Conservation (phyloP, 1,140 invertebrate genomes). For the Cotesia vestalis region DNA sequence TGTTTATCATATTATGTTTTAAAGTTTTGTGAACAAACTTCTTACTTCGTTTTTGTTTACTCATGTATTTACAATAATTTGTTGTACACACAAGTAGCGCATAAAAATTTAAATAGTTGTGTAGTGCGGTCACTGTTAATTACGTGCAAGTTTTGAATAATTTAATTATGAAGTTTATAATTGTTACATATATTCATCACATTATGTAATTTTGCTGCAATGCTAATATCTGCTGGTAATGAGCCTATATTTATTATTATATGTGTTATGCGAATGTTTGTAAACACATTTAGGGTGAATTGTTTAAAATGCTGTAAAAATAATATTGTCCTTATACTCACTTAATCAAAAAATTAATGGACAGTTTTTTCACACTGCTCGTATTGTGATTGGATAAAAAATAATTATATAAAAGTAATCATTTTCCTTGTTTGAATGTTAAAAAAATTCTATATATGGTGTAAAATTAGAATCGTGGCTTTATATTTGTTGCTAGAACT, state of each 20-base stretch:
- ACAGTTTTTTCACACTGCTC: slow-evolving; percentile 4
- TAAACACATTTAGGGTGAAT: slow-evolving; percentile 23
- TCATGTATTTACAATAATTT: slow-evolving; percentile 11
- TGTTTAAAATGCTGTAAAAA: slow-evolving; percentile 4
- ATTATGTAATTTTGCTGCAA: slow-evolving; percentile 20
- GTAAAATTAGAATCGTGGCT: slow-evolving; percentile 29
- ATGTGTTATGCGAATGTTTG: slow-evolving; percentile 22
- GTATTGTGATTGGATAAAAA: background rate
- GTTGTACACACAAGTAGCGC: slow-evolving; percentile 32
- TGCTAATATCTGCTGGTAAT: slow-evolving; percentile 10
- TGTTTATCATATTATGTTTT: slow-evolving; percentile 18
- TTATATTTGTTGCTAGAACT: slow-evolving; percentile 27
- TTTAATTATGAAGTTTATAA: slow-evolving; percentile 23
- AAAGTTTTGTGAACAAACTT: slow-evolving; percentile 30
- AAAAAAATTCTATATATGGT: background rate
- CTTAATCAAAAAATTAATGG: background rate
- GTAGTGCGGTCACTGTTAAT: slow-evolving; percentile 37
- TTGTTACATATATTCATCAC: slow-evolving; percentile 8
- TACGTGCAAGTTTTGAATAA: slow-evolving; percentile 33
- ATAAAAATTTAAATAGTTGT: slow-evolving; percentile 33
- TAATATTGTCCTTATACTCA: background rate
- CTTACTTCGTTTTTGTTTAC: slow-evolving; percentile 8
- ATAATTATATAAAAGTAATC: too few species aligned
- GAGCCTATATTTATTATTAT: slow-evolving; percentile 17
- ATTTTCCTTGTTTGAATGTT: slow-evolving; percentile 13